A percentile compares a stretch with the other conserved stretches of the same genome.
Evolutionary conservation across 2,113 vertebrate species (phyloP).

Genomic region (Cathartes aura): DNA sequence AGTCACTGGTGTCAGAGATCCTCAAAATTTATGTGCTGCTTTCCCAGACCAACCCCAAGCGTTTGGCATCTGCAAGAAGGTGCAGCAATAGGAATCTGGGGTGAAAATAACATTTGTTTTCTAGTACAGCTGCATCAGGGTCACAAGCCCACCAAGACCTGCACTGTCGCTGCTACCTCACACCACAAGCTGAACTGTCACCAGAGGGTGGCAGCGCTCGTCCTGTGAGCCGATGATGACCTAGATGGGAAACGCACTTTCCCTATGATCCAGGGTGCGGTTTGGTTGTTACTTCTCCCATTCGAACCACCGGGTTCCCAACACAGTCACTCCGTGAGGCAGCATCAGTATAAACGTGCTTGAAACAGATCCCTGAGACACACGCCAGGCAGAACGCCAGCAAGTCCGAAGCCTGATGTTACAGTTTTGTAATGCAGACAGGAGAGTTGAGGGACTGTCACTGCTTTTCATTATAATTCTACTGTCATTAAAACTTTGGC

Average conservation of each 20-base stretch:
- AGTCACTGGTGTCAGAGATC: not conserved
- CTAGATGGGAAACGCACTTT: not conserved
- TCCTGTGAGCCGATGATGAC: not conserved
- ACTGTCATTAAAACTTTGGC: slow-evolving; percentile 1
- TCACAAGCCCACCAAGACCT: not conserved
- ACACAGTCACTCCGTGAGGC: not conserved
- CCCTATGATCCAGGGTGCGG: fast-evolving
- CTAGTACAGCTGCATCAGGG: fast-evolving
- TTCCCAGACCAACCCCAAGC: not conserved
- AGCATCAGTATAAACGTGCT: not conserved
- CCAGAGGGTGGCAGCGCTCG: not conserved
- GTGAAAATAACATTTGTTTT: not conserved
- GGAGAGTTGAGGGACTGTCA: not conserved
- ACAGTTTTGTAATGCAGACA: not conserved
- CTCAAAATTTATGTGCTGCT: not conserved
- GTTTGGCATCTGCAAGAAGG: not conserved
- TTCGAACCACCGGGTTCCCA: not conserved
- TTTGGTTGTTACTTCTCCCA: not conserved
- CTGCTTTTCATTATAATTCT: not conserved
- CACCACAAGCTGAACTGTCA: not conserved
- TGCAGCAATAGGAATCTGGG: not conserved
- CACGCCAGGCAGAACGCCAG: not conserved
- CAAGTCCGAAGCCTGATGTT: not conserved
- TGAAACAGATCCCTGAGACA: not conserved
- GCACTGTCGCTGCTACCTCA: not conserved